Percentiles rank a stretch among this genome's conserved stretches.
phyloP scores from a whole-genome alignment of 2,888 invertebrate genomes.

The Netelia virgata region DNA sequence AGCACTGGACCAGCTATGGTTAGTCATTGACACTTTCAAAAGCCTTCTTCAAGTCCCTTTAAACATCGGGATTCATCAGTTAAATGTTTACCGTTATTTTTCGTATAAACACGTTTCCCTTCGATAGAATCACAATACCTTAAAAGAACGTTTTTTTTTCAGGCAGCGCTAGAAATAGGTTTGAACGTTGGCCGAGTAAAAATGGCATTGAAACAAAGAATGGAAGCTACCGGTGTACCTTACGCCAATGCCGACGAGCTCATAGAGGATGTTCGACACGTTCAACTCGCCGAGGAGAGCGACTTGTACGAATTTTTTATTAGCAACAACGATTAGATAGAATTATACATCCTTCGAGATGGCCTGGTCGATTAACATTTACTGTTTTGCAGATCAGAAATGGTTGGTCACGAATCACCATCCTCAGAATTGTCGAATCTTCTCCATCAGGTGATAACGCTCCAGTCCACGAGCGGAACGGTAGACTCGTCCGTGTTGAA shows the following conservation, averaged over 20 bases:
- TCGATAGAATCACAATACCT: not conserved
- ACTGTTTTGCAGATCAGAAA: slow-evolving; percentile 59
- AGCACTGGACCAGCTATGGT: slow-evolving; percentile 80
- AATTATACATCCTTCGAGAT: slow-evolving; percentile 10
- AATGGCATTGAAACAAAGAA: slow-evolving; percentile 86
- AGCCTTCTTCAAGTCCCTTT: slow-evolving; percentile 85
- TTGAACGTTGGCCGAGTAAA: slow-evolving; percentile 87
- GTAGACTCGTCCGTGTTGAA: slow-evolving; percentile 31
- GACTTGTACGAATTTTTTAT: slow-evolving; percentile 71
- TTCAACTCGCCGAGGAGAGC: slow-evolving; percentile 88
- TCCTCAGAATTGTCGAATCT: slow-evolving; percentile 76
- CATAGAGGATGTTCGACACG: slow-evolving; percentile 90
- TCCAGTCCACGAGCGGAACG: slow-evolving; percentile 66
- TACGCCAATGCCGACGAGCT: slow-evolving; percentile 90
- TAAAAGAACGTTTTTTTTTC: slow-evolving; percentile 68
- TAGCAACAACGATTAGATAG: slow-evolving; percentile 11
- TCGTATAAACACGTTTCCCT: not conserved
- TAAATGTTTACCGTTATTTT: slow-evolving; percentile 80
- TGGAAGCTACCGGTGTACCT: slow-evolving; percentile 87
- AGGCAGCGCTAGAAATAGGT: slow-evolving; percentile 88
- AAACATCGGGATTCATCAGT: slow-evolving; percentile 73
- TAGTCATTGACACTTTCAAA: slow-evolving; percentile 65
- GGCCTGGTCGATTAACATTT: slow-evolving; percentile 22
- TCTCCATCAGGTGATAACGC: slow-evolving; percentile 74
- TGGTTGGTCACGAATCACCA: slow-evolving; percentile 69